Base-by-base conservation (phyloP, 1,140 invertebrate genomes). In the Campoletis sonorensis region DNA sequence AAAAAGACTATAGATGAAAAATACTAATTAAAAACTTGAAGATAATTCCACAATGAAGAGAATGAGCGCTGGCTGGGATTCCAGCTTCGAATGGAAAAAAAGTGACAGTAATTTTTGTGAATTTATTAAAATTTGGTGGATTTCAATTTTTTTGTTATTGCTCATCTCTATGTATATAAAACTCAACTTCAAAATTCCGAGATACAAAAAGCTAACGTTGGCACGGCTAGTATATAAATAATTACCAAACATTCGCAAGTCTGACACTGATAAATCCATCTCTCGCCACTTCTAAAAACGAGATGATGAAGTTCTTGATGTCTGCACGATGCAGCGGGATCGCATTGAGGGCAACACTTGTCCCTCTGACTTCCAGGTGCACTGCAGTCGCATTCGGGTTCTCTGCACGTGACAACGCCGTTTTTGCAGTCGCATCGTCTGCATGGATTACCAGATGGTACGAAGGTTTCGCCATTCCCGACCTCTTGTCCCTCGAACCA, bases 181-280 rank as follows among this genome's bases (percentile, higher is more conserved):
- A n/a, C n/a, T n/a, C n/a, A n/a, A n/a, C n/a, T n/a, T n/a, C n/a
- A n/a, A n/a, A n/a, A n/a, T n/a, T n/a, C n/a, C n/a, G n/a, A n/a
- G n/a, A n/a, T n/a, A n/a, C n/a, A n/a, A n/a, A n/a, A n/a, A n/a
- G n/a, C n/a, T n/a, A n/a, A n/a, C n/a, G n/a, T n/a, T n/a, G n/a
- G n/a, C n/a, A n/a, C n/a, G n/a, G n/a, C n/a, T n/a, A 72, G 58
- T 67, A 67, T 45, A 27, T 15, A 26, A 68, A 54, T 76, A 70
- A 93, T 93, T 90, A 97, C 96, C 90, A 97, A 92, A 92, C 97
- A 98, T 92, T 97, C 96, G 93, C 97, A 98, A 79, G 95, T 96
- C 92, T 97, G 96, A 91, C 97, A 98, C 88, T 97, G 95, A 91
- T 97, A 97, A 80, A 97, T 95, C 97, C 97, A 98, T 85, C 94